Evolutionary conservation across 2,797 vertebrate genomes (phyloP), one percentile per base, ranked within the genome.

Genomic region (Hippocampus kuda): DNA sequence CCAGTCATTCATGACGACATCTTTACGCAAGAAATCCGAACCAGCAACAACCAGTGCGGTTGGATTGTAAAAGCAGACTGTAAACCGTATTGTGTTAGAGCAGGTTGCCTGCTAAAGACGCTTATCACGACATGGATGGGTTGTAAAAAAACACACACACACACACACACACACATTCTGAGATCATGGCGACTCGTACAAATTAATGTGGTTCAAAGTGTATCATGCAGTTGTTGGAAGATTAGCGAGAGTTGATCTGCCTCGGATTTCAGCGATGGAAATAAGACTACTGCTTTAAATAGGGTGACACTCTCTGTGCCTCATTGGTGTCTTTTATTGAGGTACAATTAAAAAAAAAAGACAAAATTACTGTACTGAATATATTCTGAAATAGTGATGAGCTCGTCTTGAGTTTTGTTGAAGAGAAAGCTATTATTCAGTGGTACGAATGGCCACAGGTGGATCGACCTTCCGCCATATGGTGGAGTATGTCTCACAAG

Each of bases 191-290:
- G 24, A 54, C 51, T 65, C 6, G 44, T 15, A 46, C 7, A n/a
- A 77, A 68, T 67, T 30, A 60, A 72, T 78, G 77, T 77, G 65
- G 82, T 70, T 71, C 74, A 84, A 83, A 78, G 76, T 80, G 3
- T 71, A 61, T 26, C 65, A 10, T 71, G 65, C 12, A 15, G 4
- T 20, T 20, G 9, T 30, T 49, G 3, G 7, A 18, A 61, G 6
- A 18, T 63, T 42, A 24, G 20, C 11, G 22, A 11, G 30, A 41
- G 12, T 61, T 75, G 5, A 30, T 42, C 34, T 5, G 12, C 34
- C n/a, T 34, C 13, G 9, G 5, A 15, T 6, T 20, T 15, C 7
- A 41, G n/a, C 41, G 11, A n/a, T 20, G 8, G 18, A 38, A 62
- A 38, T 38, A 11, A 38, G 26, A 34, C 34, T 34, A 61, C 12